phyloP scores from a whole-genome alignment of 1,140 invertebrate genomes.

The Musca domestica region DNA sequence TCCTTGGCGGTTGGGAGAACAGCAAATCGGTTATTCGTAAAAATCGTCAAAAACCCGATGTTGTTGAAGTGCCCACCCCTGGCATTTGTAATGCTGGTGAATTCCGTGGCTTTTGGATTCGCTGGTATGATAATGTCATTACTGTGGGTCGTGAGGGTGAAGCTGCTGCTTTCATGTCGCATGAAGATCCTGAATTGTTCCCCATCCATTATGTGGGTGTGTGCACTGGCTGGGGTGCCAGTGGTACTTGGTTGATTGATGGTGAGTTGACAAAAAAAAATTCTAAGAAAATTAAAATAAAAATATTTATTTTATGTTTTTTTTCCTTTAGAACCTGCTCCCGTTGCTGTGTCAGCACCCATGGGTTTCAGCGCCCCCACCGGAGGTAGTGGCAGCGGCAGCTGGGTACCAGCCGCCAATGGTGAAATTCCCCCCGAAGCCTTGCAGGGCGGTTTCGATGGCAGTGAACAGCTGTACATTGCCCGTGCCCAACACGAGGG shows the following conservation, averaged over 20 bases:
- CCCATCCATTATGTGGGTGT: slow-evolving; percentile 72
- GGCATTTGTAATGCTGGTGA: slow-evolving; percentile 68
- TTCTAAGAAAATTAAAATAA: too few relatives aligned
- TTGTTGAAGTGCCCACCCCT: slow-evolving; percentile 69
- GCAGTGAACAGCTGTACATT: slow-evolving; percentile 70
- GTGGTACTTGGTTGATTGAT: slow-evolving; percentile 79
- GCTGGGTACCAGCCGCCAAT: slow-evolving; percentile 67
- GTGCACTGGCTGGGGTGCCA: slow-evolving; percentile 81
- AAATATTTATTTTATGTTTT: slow-evolving; percentile 1
- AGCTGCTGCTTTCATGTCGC: slow-evolving; percentile 67
- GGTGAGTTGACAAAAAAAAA: slow-evolving; percentile 59
- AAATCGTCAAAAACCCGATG: slow-evolving; percentile 75
- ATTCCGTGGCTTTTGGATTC: slow-evolving; percentile 79
- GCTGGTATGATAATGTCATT: slow-evolving; percentile 66
- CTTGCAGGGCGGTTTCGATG: slow-evolving; percentile 70
- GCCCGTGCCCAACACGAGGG: slow-evolving; percentile 72
- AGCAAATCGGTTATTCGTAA: slow-evolving; percentile 78
- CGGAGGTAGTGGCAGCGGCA: slow-evolving; percentile 39
- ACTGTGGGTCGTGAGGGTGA: slow-evolving; percentile 57
- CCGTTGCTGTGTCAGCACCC: slow-evolving; percentile 32
- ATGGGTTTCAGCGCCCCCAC: slow-evolving; percentile 40
- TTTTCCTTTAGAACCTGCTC: slow-evolving; percentile 31
- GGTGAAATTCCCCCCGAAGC: slow-evolving; percentile 71
- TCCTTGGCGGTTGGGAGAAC: slow-evolving; percentile 82
- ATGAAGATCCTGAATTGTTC: slow-evolving; percentile 68